Percentiles rank a stretch among this genome's conserved stretches.
Conservation (phyloP, 2,113 vertebrate species). For the Scophthalmus maximus region DNA sequence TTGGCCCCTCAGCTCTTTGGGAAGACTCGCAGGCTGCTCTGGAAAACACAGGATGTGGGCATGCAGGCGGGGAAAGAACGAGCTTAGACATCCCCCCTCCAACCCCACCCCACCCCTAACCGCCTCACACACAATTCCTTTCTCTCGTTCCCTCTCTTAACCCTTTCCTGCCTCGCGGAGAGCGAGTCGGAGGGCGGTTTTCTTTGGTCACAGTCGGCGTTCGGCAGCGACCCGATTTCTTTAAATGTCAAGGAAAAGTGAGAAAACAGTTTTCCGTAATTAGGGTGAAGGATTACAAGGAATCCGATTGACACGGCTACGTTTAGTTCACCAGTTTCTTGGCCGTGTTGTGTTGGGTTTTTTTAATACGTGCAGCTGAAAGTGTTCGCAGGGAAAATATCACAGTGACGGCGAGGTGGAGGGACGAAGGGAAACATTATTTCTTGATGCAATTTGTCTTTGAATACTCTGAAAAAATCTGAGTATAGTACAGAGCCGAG, state of each 20-base stretch:
- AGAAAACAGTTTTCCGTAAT: conserved; percentile 10
- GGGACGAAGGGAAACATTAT: background rate
- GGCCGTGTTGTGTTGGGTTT: background rate
- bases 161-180: conserved; percentile 69
- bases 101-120: conserved; percentile 43
- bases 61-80: conserved; percentile 76
- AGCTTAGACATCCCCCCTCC: conserved; percentile 71
- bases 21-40: conserved; percentile 79
- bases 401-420: background rate
- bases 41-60: conserved; percentile 86
- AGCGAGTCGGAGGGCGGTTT: background rate
- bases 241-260: conserved; percentile 26
- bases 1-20: conserved; percentile 82
- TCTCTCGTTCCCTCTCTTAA: conserved; percentile 72
- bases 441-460: background rate
- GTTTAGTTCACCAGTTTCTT: background rate
- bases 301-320: background rate
- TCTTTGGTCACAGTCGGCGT: conserved; percentile 2
- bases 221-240: conserved; percentile 2
- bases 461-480: no score
- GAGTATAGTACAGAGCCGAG: no score
- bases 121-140: conserved; percentile 51
- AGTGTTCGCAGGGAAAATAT: background rate
- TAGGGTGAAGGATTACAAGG: background rate
- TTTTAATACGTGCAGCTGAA: background rate